Conservation (phyloP, 64 coral and sea anemone genomes). For the Dendrophyllia cribrosa region DNA sequence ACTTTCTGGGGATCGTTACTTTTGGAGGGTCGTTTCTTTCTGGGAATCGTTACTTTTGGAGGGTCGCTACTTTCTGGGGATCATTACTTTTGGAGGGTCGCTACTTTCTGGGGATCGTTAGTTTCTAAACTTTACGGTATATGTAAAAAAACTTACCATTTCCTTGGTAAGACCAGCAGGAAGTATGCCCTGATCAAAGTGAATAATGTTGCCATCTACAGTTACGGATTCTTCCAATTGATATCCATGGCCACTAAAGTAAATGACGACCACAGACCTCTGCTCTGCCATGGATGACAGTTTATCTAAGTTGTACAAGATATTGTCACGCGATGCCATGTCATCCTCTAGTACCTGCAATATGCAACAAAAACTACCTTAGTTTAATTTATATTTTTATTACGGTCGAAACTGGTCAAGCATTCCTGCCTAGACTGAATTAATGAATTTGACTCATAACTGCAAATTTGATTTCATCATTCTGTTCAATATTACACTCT, state of each 20-base stretch:
- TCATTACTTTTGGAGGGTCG: too few species aligned
- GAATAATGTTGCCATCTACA: too few species aligned
- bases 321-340: not conserved
- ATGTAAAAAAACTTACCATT: not conserved
- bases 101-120: too few species aligned
- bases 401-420: not conserved
- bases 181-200: not conserved
- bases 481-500: too few species aligned
- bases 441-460: too few species aligned
- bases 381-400: not conserved
- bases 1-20: too few species aligned
- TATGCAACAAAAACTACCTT: not conserved
- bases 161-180: not conserved
- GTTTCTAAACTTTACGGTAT: too few species aligned
- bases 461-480: too few species aligned
- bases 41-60: too few species aligned
- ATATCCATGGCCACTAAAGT: constrained; percentile 26
- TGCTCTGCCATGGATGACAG: not conserved
- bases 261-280: constrained; percentile 9
- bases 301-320: not conserved
- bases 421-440: not conserved
- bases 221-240: not conserved
- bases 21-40: too few species aligned
- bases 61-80: too few species aligned
- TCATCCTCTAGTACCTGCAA: constrained; percentile 1